A percentile compares a stretch with the other conserved stretches of the same genome.
phyloP scores from a whole-genome alignment of 2,797 vertebrate species.

The Rachycentron canadum region DNA sequence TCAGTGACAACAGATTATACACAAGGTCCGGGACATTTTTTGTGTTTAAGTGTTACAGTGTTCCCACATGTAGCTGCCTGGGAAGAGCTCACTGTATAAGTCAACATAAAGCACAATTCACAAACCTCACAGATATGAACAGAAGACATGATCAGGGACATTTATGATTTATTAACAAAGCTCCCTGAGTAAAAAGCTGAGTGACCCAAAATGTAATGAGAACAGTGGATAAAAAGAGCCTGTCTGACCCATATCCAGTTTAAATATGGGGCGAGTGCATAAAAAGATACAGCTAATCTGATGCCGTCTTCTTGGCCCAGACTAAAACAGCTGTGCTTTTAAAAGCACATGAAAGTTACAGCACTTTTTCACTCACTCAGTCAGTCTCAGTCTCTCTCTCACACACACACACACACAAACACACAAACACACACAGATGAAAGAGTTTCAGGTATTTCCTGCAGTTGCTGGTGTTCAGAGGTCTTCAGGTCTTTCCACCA shows the following conservation, averaged over 20 bases:
- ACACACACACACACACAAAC: slow-evolving; percentile 7
- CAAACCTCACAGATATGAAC: slow-evolving; percentile 21
- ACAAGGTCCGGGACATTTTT: slow-evolving; percentile 7
- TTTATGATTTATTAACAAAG: slow-evolving; percentile 75
- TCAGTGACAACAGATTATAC: slow-evolving; percentile 24
- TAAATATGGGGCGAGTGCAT: slow-evolving; percentile 59
- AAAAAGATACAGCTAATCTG: slow-evolving; percentile 61
- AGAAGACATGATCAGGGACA: slow-evolving; percentile 57
- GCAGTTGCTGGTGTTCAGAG: slow-evolving; percentile 30
- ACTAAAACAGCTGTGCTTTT: slow-evolving; percentile 50
- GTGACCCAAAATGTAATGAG: slow-evolving; percentile 79
- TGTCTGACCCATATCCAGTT: slow-evolving; percentile 73
- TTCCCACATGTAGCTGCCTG: slow-evolving; percentile 8
- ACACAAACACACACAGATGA: neutral
- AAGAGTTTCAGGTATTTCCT: slow-evolving; percentile 16
- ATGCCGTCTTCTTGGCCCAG: slow-evolving; percentile 30
- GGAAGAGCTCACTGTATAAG: neutral
- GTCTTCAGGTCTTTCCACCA: slow-evolving; percentile 25
- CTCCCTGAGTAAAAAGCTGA: slow-evolving; percentile 62
- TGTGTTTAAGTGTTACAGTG: neutral
- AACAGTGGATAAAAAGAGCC: slow-evolving; percentile 76
- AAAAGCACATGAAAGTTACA: slow-evolving; percentile 42
- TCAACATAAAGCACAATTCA: slow-evolving; percentile 17
- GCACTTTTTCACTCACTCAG: neutral
- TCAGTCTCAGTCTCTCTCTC: too few species aligned